These are phyloP conservation scores for Achlya flavicornis DNA, from an alignment of 2,888 invertebrate species.

Conservation along the genomic window DNA sequence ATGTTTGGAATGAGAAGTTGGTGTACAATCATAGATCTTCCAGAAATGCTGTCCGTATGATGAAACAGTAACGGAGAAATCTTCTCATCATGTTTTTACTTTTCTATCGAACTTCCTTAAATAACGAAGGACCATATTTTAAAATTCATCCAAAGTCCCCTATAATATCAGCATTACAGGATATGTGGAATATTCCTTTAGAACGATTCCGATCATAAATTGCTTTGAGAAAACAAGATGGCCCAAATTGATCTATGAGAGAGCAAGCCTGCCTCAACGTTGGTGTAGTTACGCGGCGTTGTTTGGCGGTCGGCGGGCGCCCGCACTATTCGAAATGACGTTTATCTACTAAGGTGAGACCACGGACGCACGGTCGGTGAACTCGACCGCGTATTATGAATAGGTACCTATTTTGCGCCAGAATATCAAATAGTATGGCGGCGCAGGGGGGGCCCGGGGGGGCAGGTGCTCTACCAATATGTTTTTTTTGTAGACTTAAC, in stretches of 20 bases:
- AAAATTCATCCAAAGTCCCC: background rate
- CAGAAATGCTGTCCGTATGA: background rate
- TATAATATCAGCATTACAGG: background rate
- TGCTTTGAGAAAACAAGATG: conserved; percentile 13
- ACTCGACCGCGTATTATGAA: conserved; percentile 63
- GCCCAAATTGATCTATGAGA: conserved; percentile 28
- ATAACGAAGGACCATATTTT: background rate
- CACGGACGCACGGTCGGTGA: conserved; percentile 75
- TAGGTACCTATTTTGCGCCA: conserved; percentile 62
- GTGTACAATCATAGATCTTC: background rate
- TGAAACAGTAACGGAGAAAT: background rate
- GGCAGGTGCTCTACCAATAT: conserved; percentile 38
- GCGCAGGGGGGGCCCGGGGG: conserved; percentile 43
- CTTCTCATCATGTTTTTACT: no score
- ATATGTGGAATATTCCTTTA: background rate
- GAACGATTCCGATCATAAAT: background rate
- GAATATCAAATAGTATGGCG: conserved; percentile 48
- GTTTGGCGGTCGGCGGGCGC: conserved; percentile 41
- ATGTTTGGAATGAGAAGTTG: background rate
- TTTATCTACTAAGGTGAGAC: conserved; percentile 80
- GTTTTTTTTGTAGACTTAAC: background rate
- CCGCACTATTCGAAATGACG: conserved; percentile 66
- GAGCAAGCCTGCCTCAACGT: conserved; percentile 59
- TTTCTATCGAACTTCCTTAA: no score
- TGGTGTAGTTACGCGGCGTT: conserved; percentile 46